A percentile compares a stretch with the other conserved stretches of the same genome.
Conservation (phyloP, 1,140 invertebrate genomes). For the Leptopilina boulardi region DNA sequence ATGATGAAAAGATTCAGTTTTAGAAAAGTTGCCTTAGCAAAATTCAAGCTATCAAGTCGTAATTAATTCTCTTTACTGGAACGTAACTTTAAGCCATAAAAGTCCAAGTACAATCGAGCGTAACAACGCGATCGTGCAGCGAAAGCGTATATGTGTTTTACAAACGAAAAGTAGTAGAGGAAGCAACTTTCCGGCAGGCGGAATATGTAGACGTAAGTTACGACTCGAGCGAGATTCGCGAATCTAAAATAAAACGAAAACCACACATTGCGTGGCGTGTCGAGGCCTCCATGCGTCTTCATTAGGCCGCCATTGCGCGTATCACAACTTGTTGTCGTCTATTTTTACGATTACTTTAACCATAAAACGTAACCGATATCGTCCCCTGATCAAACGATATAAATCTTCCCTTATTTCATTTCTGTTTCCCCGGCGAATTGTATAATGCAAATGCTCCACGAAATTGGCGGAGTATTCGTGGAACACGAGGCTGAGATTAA, state of each 20-base stretch:
- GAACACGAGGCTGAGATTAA: too few relatives aligned
- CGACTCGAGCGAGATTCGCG: constrained; percentile 42
- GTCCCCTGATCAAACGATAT: constrained; percentile 56
- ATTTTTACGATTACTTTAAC: constrained; percentile 58
- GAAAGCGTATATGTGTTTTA: constrained; percentile 23
- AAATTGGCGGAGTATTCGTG: too few relatives aligned
- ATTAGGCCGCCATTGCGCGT: constrained; percentile 55
- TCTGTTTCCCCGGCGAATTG: too few relatives aligned
- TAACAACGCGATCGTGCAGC: constrained; percentile 24
- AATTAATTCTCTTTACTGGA: constrained; percentile 9
- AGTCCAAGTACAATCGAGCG: constrained; percentile 26
- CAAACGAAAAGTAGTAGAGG: constrained; percentile 28
- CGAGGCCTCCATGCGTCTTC: constrained; percentile 62
- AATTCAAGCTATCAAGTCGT: background rate
- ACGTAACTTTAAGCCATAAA: constrained; percentile 23
- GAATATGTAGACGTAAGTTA: constrained; percentile 31
- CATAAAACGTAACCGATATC: constrained; percentile 49
- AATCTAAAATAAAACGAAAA: constrained; percentile 48
- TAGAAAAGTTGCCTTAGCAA: background rate
- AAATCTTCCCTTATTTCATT: constrained; percentile 49
- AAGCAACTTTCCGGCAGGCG: constrained; percentile 33
- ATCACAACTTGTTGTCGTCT: constrained; percentile 60
- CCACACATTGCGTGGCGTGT: constrained; percentile 42
- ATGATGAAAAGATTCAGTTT: background rate
- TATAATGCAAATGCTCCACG: too few relatives aligned